phyloP scores from a whole-genome alignment of 2,888 invertebrate species.

The Trachelus troglodyta region DNA sequence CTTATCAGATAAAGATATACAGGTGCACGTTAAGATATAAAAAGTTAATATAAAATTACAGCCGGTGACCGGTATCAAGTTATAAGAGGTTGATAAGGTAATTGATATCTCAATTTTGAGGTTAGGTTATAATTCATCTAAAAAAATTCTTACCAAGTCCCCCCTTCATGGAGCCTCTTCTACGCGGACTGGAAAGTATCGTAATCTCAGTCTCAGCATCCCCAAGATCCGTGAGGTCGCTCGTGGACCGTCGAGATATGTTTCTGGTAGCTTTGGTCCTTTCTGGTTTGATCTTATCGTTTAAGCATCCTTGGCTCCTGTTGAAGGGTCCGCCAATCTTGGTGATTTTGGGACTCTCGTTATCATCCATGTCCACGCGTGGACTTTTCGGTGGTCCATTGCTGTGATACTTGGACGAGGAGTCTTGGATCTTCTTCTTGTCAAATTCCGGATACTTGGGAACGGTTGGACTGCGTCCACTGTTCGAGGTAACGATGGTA shows the following conservation, averaged over 20 bases:
- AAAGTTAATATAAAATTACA: no score
- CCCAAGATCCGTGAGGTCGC: conserved; percentile 76
- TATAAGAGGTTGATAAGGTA: no score
- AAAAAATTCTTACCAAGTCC: conserved; percentile 52
- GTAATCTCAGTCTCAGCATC: conserved; percentile 73
- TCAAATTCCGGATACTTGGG: conserved; percentile 11
- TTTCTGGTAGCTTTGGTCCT: conserved; percentile 21
- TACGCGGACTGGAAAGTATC: conserved; percentile 75
- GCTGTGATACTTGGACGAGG: conserved; percentile 6
- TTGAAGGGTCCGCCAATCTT: conserved; percentile 43
- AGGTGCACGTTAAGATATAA: no score
- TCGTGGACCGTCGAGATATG: conserved; percentile 76
- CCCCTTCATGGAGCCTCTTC: conserved; percentile 73
- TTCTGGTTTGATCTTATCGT: conserved; percentile 36
- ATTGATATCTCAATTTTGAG: no score
- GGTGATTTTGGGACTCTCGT: conserved; percentile 23
- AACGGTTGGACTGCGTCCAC: conserved; percentile 10
- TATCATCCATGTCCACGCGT: conserved; percentile 8
- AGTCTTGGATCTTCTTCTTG: conserved; percentile 12
- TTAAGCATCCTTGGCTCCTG: conserved; percentile 56
- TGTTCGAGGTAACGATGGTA: conserved; percentile 38
- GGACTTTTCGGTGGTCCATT: conserved; percentile 4
- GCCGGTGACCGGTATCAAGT: no score
- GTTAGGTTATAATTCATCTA: no score
- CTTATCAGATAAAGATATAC: no score